These are phyloP conservation scores for Panonychus citri DNA, from an alignment of 1,140 invertebrate species.

Conservation along the genomic window DNA sequence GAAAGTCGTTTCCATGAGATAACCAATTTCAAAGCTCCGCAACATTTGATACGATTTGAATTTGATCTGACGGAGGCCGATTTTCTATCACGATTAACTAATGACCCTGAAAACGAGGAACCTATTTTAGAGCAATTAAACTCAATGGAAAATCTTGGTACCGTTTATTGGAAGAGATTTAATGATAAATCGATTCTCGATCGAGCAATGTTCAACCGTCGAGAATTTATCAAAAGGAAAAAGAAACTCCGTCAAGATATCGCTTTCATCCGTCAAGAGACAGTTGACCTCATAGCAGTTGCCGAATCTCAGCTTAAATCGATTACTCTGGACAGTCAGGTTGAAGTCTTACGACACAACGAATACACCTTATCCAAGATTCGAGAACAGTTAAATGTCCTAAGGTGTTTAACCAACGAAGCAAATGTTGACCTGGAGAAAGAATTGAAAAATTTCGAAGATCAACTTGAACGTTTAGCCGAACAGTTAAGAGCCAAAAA, in stretches of 20 bases:
- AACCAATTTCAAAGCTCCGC: background rate
- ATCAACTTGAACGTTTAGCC: background rate
- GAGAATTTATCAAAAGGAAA: background rate
- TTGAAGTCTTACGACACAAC: background rate
- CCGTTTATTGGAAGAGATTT: background rate
- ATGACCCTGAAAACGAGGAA: background rate
- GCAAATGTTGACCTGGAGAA: background rate
- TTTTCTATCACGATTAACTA: background rate
- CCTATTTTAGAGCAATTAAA: background rate
- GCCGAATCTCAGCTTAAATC: background rate
- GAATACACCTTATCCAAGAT: background rate
- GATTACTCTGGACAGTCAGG: background rate
- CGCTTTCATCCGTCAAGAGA: background rate
- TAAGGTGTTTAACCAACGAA: background rate
- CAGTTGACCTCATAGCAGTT: background rate
- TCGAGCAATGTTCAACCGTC: background rate
- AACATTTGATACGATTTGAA: background rate
- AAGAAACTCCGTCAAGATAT: background rate
- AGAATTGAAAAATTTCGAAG: background rate
- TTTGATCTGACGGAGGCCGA: background rate
- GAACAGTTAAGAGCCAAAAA: background rate
- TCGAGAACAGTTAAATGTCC: background rate
- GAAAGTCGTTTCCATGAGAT: background rate
- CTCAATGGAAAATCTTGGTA: background rate
- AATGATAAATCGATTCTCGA: background rate